Evolutionary conservation across 2,888 invertebrate species (phyloP), one percentile per base, ranked within the genome.

Genomic region (Molanna angustata): DNA sequence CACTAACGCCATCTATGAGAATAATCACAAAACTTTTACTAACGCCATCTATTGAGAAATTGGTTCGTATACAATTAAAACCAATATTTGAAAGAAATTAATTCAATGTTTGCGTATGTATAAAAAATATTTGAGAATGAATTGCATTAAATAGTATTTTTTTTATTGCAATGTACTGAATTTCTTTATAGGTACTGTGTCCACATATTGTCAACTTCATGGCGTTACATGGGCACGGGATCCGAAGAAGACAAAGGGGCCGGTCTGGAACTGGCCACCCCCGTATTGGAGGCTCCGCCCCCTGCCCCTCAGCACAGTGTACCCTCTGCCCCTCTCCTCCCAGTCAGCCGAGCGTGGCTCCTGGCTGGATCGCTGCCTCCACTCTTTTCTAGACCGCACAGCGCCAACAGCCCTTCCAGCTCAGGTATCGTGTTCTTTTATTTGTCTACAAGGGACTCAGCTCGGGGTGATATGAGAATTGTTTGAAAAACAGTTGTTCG

Each of bases 261-360:
- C 11, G 82, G 80, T 19, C 74, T 89, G 58, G 87, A 88, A 67
- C 74, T 90, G 61, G 84, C 84, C 49, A 90, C 90, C 33, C 90
- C 90, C 0, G 85, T 90, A 33, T 66, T 86, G 57, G 86, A 83
- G 57, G 77, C 80, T 60, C 70, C 74, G 2, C 71, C 73, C 54
- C 32, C 45, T 13, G 64, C 66, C 41, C 45, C 49, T 11, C 32
- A 11, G 16, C 48, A 43, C 7, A 60, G 39, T 3, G 49, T 52
- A 20, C 31, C 49, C 46, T 58, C 61, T 46, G 67, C 70, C 14
- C 68, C 73, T 17, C 67, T 82, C 33, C 72, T 85, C 70, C 82
- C 83, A 21, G 67, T 82, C 21, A 84, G 86, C 45, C 79, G 81
- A 59, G 86, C 86, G 11, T 88, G 88, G 88, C 72, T 88, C 44